phyloP scores from a whole-genome alignment of 2,797 vertebrate species.

The Phoebastria nigripes region DNA sequence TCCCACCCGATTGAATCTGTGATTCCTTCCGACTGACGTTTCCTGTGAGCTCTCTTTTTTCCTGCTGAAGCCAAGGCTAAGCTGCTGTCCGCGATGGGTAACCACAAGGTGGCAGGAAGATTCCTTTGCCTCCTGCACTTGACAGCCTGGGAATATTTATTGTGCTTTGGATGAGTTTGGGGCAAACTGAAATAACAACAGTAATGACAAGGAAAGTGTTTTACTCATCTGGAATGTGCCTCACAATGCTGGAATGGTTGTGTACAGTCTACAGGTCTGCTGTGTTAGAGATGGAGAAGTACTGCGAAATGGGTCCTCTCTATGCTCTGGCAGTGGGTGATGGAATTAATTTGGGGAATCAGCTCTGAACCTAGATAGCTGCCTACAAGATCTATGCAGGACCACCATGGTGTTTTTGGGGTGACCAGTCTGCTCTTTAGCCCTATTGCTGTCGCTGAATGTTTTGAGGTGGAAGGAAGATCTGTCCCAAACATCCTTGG shows the following conservation, averaged over 20 bases:
- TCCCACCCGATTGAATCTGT: not conserved
- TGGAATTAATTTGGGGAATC: not conserved
- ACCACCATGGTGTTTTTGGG: accelerated
- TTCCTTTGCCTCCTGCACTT: not conserved
- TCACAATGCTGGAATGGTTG: accelerated
- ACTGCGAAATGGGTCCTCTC: not conserved
- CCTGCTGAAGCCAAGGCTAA: not conserved
- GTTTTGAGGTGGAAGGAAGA: not conserved
- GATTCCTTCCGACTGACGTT: not conserved
- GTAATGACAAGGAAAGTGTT: not conserved
- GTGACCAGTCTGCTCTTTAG: not conserved
- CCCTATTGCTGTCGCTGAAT: not conserved
- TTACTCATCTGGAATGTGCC: not conserved
- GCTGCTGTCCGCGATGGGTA: not conserved
- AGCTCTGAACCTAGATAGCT: not conserved
- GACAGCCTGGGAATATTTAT: not conserved
- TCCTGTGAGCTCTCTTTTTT: not conserved
- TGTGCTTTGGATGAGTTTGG: not conserved
- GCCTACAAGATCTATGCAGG: not conserved
- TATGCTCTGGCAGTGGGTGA: not conserved
- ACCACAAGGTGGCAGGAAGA: not conserved
- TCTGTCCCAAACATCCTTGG: not conserved
- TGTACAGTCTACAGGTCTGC: not conserved
- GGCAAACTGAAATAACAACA: not conserved
- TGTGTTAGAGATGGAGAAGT: not conserved